Conservation (phyloP, 2,888 invertebrate species). For the Trachelus iudaicus region DNA sequence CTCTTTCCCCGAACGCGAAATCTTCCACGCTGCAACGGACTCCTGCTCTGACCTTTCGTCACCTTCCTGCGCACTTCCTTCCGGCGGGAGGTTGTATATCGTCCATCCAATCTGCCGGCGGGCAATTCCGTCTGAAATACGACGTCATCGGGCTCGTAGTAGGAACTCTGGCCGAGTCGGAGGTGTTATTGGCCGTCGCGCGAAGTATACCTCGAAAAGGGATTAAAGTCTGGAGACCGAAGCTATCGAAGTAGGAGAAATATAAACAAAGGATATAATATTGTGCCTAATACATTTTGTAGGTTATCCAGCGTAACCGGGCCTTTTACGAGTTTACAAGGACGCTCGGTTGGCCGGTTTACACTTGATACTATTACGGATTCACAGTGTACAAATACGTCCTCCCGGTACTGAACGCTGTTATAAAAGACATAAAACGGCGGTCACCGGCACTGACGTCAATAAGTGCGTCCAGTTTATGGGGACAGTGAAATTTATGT, state of each 20-base stretch:
- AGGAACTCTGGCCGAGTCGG: neutral
- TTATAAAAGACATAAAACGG: neutral
- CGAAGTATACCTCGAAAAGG: neutral
- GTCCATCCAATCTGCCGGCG: slow-evolving; percentile 63
- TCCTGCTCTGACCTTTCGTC: neutral
- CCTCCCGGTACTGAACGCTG: neutral
- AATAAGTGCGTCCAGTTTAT: neutral
- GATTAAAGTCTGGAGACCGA: neutral
- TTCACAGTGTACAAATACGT: neutral
- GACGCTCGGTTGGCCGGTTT: neutral
- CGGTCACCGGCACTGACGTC: neutral
- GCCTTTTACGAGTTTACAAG: neutral
- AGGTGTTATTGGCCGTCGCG: neutral
- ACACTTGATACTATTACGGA: neutral
- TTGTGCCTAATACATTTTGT: neutral
- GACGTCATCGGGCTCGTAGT: slow-evolving; percentile 58
- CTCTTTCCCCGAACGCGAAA: neutral
- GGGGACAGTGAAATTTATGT: slow-evolving; percentile 56
- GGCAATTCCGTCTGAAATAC: slow-evolving; percentile 65
- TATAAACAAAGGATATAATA: neutral
- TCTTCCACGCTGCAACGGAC: neutral
- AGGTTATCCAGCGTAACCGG: neutral
- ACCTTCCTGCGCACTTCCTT: slow-evolving; percentile 38
- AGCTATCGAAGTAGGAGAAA: neutral
- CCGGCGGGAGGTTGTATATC: slow-evolving; percentile 60